These are phyloP conservation scores for Philereme vetulata DNA, from an alignment of 2,888 invertebrate species.

Conservation along the genomic window DNA sequence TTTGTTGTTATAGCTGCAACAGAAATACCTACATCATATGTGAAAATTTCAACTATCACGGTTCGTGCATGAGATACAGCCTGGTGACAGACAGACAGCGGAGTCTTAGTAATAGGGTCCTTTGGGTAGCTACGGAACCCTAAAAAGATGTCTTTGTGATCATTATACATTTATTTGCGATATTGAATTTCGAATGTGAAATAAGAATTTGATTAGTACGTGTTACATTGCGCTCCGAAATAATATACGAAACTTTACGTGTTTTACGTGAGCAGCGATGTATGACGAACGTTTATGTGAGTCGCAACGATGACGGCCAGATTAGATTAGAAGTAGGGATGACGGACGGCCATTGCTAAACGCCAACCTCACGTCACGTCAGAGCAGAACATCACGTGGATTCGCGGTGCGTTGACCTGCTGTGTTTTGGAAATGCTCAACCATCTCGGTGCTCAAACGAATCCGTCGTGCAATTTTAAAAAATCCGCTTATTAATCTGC, in stretches of 20 bases:
- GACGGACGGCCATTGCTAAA: conserved; percentile 54
- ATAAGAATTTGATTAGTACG: conserved; percentile 18
- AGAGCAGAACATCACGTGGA: conserved; percentile 65
- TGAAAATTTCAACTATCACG: no score
- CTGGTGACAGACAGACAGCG: no score
- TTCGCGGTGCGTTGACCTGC: conserved; percentile 71
- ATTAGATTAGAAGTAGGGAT: conserved; percentile 60
- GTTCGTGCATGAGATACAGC: no score
- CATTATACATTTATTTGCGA: not conserved
- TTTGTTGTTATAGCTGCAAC: no score
- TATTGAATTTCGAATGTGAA: conserved; percentile 8
- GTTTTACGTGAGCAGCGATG: conserved; percentile 46
- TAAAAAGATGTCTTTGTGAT: no score
- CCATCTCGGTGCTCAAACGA: conserved; percentile 47
- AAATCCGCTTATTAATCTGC: conserved; percentile 54
- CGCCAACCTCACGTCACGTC: conserved; percentile 57
- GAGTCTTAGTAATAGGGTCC: no score
- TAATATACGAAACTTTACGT: conserved; percentile 26
- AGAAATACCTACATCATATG: no score
- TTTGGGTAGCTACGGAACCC: no score
- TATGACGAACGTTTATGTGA: conserved; percentile 43
- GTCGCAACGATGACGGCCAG: conserved; percentile 46
- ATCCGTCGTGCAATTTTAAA: conserved; percentile 57
- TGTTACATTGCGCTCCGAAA: conserved; percentile 42
- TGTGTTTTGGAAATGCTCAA: conserved; percentile 75